Base-by-base conservation (phyloP, 35 echinoderm and acorn worm genomes). In the Holothuria glaberrima region DNA sequence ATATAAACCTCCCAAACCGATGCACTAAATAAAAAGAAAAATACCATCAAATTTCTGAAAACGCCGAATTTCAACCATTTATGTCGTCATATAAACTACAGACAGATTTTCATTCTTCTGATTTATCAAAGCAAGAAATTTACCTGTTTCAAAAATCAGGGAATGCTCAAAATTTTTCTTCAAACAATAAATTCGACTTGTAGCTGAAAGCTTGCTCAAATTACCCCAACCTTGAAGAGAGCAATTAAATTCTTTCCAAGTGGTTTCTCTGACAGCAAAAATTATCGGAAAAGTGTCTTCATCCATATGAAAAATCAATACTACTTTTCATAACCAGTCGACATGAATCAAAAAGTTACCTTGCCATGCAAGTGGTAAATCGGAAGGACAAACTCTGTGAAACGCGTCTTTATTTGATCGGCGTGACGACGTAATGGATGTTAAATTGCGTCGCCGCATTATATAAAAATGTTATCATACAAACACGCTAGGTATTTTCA, bases 261-360 rank as follows among this genome's bases (percentile, higher is more conserved):
- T 35, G 32, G 35, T 75, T 75, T 75, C 19, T 14, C 71, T 38
- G 71, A 75, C 71, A n/a, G 71, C 33, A 41, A 75, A 48, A 75
- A 21, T 75, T 75, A 75, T 75, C 44, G 71, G 19, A 75, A 75
- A 75, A 75, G 34, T 75, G 71, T 75, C 71, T 75, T n/a, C 34
- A 75, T 75, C 21, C 31, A 38, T 41, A 20, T 22, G 71, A 75
- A 75, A 75, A 75, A 38, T 38, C 71, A 75, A 75, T 75, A 75
- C 33, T 21, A 21, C 71, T 75, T 75, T 38, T 38, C 66, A 75
- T 21, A 75, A 14, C 50, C 16, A 54, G 10, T 9, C 50, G 5
- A 54, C 50, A 54, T 54, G 16, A 54, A 12, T 54, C 50, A 54
- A 54, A 41, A 9, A 54, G 50, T 14, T 54, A 14, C 0, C 50